These are phyloP conservation scores for Lasioglossum vierecki DNA, from an alignment of 2,888 invertebrate species.

Conservation along the genomic window DNA sequence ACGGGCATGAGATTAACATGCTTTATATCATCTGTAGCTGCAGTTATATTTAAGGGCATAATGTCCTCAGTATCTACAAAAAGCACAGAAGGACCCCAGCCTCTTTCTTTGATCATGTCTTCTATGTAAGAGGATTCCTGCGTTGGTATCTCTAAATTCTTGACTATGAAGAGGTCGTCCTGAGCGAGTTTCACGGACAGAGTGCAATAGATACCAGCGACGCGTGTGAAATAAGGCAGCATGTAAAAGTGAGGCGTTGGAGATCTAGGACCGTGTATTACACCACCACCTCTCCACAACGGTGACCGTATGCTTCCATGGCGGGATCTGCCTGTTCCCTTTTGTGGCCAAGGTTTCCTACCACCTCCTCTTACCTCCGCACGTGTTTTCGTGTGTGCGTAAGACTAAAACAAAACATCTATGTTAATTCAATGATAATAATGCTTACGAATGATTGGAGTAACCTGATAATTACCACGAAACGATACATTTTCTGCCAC, in stretches of 20 bases:
- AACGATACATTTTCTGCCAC: constrained; percentile 94
- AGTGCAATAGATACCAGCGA: constrained; percentile 92
- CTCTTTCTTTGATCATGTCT: constrained; percentile 92
- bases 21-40: constrained; percentile 91
- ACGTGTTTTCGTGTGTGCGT: constrained; percentile 90
- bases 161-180: constrained; percentile 97
- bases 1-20: constrained; percentile 97
- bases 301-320: constrained; percentile 97
- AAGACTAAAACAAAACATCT: constrained; percentile 84
- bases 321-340: constrained; percentile 94
- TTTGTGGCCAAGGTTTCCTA: constrained; percentile 98
- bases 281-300: constrained; percentile 92
- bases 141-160: constrained; percentile 93
- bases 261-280: constrained; percentile 95
- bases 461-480: constrained; percentile 87
- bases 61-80: constrained; percentile 96
- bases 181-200: constrained; percentile 97
- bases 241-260: constrained; percentile 97
- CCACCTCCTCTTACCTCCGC: constrained; percentile 96
- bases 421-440: background rate
- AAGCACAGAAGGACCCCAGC: constrained; percentile 98
- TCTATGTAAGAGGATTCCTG: constrained; percentile 91
- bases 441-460: background rate
- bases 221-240: constrained; percentile 91
- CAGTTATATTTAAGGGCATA: constrained; percentile 94